Evolutionary conservation across 2,113 vertebrate genomes (phyloP).

Genomic region (Microcebus griseorufus): DNA sequence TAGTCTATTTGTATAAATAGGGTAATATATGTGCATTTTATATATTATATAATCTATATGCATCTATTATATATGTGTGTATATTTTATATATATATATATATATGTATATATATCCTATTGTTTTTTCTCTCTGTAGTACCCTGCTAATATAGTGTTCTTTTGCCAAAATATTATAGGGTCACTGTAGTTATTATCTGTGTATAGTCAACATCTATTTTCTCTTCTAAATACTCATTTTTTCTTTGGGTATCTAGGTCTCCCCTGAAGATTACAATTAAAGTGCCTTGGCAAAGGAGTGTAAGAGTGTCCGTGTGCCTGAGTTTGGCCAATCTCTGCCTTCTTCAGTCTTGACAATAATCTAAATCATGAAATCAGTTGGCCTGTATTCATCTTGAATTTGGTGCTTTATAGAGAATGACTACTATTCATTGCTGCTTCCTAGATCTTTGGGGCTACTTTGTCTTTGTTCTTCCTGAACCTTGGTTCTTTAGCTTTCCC

Average conservation of each 20-base stretch:
- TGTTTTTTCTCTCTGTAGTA: neutral
- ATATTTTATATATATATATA: neutral
- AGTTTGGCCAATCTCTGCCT: neutral
- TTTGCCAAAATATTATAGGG: neutral
- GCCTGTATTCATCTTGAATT: neutral
- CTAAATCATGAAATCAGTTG: neutral
- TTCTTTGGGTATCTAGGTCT: neutral
- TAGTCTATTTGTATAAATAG: too few species aligned
- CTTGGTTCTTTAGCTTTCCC: neutral
- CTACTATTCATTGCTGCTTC: neutral
- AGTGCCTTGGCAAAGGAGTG: neutral
- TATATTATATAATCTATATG: too few species aligned
- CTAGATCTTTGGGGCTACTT: neutral
- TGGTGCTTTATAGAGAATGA: neutral
- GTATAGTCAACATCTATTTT: neutral
- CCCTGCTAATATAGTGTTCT: neutral
- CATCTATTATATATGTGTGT: too few species aligned
- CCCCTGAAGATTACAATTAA: neutral
- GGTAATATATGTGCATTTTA: neutral
- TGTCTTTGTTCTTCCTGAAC: neutral
- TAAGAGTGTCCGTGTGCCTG: neutral
- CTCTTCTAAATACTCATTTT: neutral
- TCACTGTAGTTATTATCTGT: neutral
- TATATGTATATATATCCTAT: too few species aligned
- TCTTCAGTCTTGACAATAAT: neutral